Conservation (phyloP, 2,797 vertebrate genomes). For the Neopelma chrysocephalum region DNA sequence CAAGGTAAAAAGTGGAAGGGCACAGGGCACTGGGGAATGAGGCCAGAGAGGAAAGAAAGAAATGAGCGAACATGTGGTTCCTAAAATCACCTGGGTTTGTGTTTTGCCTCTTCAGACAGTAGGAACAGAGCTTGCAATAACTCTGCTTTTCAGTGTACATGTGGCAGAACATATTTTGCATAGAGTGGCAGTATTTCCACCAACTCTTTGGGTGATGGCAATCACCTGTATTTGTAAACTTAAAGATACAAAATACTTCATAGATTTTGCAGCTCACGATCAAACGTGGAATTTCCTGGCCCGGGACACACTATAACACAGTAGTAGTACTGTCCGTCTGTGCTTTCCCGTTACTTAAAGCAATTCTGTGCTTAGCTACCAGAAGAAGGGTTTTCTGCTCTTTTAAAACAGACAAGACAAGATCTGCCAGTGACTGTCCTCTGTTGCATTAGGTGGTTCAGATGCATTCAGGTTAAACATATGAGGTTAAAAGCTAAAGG, state of each 20-base stretch:
- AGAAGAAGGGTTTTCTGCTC: neutral
- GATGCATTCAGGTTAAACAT: neutral
- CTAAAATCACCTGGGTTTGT: neutral
- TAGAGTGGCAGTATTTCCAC: neutral
- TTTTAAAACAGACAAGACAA: neutral
- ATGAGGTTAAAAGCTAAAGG: neutral
- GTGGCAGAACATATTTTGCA: neutral
- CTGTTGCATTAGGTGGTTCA: neutral
- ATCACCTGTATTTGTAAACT: neutral
- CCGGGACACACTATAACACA: accelerated
- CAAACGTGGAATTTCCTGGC: neutral
- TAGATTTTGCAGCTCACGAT: neutral
- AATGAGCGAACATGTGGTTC: neutral
- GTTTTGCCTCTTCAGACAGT: neutral
- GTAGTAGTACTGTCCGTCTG: neutral
- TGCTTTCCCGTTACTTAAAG: neutral
- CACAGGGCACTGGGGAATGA: neutral
- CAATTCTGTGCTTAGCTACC: neutral
- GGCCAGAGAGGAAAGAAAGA: neutral
- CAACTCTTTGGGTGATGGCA: neutral
- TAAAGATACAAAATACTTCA: neutral
- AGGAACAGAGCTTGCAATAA: neutral
- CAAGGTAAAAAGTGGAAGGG: neutral
- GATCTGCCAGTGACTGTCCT: neutral
- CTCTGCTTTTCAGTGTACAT: neutral